Evolutionary conservation across 1,140 invertebrate species (phyloP), one percentile per base, ranked within the genome.

Genomic region (Eulimnadia texana): DNA sequence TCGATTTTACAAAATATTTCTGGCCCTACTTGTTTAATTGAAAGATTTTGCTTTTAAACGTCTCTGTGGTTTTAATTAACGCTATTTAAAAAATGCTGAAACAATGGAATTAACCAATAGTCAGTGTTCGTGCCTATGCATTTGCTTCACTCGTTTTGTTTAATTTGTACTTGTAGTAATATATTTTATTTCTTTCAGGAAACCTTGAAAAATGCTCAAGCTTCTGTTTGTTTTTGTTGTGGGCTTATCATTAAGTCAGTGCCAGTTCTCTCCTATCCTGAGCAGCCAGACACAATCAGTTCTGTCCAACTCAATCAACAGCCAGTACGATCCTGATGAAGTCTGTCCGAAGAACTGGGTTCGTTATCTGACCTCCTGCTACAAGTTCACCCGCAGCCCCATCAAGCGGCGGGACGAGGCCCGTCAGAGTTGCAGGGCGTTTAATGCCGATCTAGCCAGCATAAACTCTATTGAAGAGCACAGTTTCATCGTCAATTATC

Each of bases 381-480:
- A 91, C 71, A 79, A 87, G 51, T 93, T 93, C 69, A 86, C 90
- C 2, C 86, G 89, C 67, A 91, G 88, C 24, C 89, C 90, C 1
- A 74, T 84, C 54, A 82, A 84, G 60, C 79, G 80, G 24, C 79
- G 88, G 67, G 82, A 84, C 61, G 87, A 90, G 67, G 89, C 90
- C 2, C 79, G 82, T 65, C 80, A 79, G 68, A 85, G 88, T 63
- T 94, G 91, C 72, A 81, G 85, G 67, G 79, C 82, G 0, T 89
- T 84, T 71, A 84, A 85, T 67, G 81, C 87, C 19, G 87, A 93
- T 69, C 71, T 96, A 33, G 74, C 88, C 0, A 83, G 84, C 63
- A 79, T 94, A 9, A 87, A 86, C 69, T 83, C 77, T 55, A 72
- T 85, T 2, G 90, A 93, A 60, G 90, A 96, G 70, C 90, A 94